phyloP scores from a whole-genome alignment of 1,140 invertebrate species.

The Diabrotica virgifera region DNA sequence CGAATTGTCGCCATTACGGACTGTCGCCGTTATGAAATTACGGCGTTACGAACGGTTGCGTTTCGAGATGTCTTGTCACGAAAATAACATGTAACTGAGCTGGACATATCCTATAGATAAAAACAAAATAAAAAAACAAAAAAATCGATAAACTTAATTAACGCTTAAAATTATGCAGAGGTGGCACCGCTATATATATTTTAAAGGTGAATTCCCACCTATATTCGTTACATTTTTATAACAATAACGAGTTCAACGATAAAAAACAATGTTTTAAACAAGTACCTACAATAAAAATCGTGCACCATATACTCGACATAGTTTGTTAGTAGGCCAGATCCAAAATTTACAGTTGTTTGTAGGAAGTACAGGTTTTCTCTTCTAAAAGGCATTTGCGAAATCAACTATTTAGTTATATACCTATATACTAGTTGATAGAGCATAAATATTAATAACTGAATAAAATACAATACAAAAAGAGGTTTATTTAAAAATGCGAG shows the following conservation, averaged over 20 bases:
- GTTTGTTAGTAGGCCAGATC: not conserved
- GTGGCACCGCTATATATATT: slow-evolving; percentile 9
- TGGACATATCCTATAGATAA: no score
- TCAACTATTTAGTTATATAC: slow-evolving; percentile 1
- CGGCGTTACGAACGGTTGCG: no score
- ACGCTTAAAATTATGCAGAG: not conserved
- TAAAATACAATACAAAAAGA: no score
- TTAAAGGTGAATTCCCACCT: slow-evolving; percentile 11
- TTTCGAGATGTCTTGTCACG: no score
- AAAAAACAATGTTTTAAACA: slow-evolving; percentile 16
- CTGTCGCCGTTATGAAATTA: no score
- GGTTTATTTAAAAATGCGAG: no score
- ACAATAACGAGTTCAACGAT: slow-evolving; percentile 18
- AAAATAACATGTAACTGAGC: no score
- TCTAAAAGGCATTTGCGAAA: not conserved
- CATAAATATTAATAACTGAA: no score
- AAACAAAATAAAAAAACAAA: no score
- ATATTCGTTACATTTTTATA: slow-evolving; percentile 12
- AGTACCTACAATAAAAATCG: not conserved
- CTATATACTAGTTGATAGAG: not conserved
- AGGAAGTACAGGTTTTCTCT: no score
- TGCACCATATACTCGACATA: not conserved
- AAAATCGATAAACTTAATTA: not conserved
- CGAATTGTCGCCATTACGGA: no score
- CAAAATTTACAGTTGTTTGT: no score